Conservation (phyloP, 2,797 vertebrate genomes). For the Epinephelus coioides region DNA sequence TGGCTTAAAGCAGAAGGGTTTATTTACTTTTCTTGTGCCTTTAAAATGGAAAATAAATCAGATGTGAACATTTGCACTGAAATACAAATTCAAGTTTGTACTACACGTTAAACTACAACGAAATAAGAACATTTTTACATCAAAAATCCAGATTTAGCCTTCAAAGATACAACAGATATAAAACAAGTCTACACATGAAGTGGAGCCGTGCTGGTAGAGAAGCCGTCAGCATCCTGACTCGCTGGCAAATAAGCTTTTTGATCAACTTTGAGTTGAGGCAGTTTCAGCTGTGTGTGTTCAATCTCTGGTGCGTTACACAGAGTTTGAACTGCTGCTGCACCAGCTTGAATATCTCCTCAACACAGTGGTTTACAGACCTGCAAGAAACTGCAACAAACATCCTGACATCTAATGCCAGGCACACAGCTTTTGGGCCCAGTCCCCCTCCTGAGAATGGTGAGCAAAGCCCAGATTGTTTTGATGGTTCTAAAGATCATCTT, state of each 20-base stretch:
- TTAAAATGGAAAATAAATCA: neutral
- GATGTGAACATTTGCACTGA: neutral
- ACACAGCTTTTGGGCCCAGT: no score
- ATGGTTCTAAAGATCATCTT: no score
- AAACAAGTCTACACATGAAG: conserved; percentile 1
- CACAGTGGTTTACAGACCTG: neutral
- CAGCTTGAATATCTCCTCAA: neutral
- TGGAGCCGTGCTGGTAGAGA: conserved; percentile 23
- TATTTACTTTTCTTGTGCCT: neutral
- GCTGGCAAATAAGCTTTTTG: conserved; percentile 36
- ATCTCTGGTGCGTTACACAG: conserved; percentile 30
- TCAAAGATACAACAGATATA: conserved; percentile 8
- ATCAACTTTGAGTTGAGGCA: conserved; percentile 32
- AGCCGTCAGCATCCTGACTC: conserved; percentile 16
- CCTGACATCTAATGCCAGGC: neutral
- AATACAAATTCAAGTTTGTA: neutral
- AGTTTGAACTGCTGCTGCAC: conserved; percentile 6
- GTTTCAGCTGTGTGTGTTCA: conserved; percentile 13
- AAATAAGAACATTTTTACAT: conserved; percentile 3
- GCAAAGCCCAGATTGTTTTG: no score
- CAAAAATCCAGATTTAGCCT: conserved; percentile 15
- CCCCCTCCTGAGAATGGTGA: no score
- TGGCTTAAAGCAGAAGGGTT: neutral
- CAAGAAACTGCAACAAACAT: neutral
- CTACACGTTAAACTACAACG: neutral